These are phyloP conservation scores for Takifugu bimaculatus DNA, from an alignment of 2,113 vertebrate genomes.

Conservation along the genomic window DNA sequence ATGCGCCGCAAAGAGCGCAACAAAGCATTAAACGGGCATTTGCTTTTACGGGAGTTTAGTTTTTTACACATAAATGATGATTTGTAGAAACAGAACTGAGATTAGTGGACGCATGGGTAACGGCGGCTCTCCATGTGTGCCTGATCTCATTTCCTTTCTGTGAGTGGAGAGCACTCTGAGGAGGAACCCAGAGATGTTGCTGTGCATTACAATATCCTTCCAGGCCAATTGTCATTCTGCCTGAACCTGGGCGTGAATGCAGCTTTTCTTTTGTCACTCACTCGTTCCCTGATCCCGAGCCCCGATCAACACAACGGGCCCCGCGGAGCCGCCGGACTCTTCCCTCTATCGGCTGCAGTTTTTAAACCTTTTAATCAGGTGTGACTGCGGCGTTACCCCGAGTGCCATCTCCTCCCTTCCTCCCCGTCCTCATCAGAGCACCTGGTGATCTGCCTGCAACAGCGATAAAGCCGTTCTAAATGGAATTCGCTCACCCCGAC, in stretches of 20 bases:
- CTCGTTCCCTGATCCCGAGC: constrained; percentile 24
- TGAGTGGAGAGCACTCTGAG: too few species aligned
- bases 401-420: constrained; percentile 16
- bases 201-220: constrained; percentile 40
- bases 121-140: too few species aligned
- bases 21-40: neutral
- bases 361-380: constrained; percentile 29
- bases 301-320: constrained; percentile 14
- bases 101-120: too few species aligned
- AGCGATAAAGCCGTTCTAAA: constrained; percentile 36
- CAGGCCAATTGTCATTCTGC: constrained; percentile 48
- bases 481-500: constrained; percentile 44
- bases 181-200: neutral
- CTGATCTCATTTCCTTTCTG: too few species aligned
- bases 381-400: constrained; percentile 34
- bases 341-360: constrained; percentile 19
- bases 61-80: too few species aligned
- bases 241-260: constrained; percentile 15
- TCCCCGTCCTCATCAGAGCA: constrained; percentile 39
- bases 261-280: constrained; percentile 20
- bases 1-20: constrained; percentile 7
- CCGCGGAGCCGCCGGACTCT: constrained; percentile 15
- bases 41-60: neutral
- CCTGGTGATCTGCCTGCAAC: constrained; percentile 26
- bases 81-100: too few species aligned